Percentiles rank a stretch among this genome's conserved stretches.
Evolutionary conservation across 2,113 vertebrate genomes (phyloP).

Genomic region (Ptyas mucosa): DNA sequence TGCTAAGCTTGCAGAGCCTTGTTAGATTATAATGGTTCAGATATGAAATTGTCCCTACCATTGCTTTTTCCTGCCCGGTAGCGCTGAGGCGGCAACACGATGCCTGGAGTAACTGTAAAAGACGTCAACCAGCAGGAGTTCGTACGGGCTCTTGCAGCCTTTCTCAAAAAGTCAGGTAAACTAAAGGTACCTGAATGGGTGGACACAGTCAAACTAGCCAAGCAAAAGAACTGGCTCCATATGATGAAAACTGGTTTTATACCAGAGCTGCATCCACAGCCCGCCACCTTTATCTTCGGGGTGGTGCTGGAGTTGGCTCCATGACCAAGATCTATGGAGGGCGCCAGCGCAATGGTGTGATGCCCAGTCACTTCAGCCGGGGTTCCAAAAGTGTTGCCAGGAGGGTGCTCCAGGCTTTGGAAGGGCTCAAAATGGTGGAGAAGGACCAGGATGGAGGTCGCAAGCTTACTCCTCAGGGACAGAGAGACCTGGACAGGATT

Average conservation of each 20-base stretch:
- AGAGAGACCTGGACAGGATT: too few relatives aligned
- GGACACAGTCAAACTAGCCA: slow-evolving; percentile 89
- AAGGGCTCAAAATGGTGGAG: slow-evolving; percentile 93
- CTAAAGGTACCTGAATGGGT: slow-evolving; percentile 95
- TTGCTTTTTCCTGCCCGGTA: too few relatives aligned
- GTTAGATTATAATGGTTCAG: background rate
- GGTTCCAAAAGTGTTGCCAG: slow-evolving; percentile 91
- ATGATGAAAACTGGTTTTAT: slow-evolving; percentile 94
- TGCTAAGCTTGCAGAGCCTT: background rate
- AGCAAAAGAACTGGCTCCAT: slow-evolving; percentile 90
- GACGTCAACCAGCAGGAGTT: too few relatives aligned
- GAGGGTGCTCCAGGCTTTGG: slow-evolving; percentile 85
- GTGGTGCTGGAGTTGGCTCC: slow-evolving; percentile 86
- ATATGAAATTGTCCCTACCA: background rate
- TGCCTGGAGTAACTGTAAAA: too few relatives aligned
- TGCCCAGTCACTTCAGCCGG: slow-evolving; percentile 87
- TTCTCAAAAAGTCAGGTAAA: slow-evolving; percentile 93
- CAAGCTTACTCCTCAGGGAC: too few relatives aligned
- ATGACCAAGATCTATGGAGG: slow-evolving; percentile 95
- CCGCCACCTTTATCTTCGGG: slow-evolving; percentile 87
- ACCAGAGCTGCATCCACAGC: slow-evolving; percentile 88
- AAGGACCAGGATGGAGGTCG: slow-evolving; percentile 93
- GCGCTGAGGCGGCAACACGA: too few relatives aligned
- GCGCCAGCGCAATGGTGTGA: slow-evolving; percentile 86
- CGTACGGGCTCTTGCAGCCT: too few relatives aligned